Evolutionary conservation across 2,113 vertebrate species (phyloP).

Genomic region (Mormoops blainvillei): DNA sequence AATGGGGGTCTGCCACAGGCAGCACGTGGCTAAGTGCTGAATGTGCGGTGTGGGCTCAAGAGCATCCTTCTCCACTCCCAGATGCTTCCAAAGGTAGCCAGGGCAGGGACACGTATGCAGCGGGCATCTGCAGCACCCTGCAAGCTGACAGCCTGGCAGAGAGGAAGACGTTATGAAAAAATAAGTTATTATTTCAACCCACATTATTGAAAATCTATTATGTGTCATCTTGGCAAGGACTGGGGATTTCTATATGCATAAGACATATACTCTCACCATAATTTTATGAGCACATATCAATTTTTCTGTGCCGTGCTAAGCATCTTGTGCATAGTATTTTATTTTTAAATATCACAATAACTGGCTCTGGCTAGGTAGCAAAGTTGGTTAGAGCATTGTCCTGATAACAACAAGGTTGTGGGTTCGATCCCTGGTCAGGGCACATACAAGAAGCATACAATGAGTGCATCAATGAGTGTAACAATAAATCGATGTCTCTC

Average conservation of each 20-base stretch:
- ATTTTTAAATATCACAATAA: not conserved
- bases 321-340: not conserved
- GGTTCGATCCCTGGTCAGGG: too few relatives aligned
- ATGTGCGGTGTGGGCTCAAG: not conserved
- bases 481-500: too few relatives aligned
- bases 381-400: not conserved
- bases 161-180: not conserved
- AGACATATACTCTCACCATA: not conserved
- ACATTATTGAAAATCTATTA: not conserved
- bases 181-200: not conserved
- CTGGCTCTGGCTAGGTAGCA: not conserved
- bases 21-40: not conserved
- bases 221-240: not conserved
- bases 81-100: not conserved
- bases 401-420: too few relatives aligned
- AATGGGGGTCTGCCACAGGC: not conserved
- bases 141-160: not conserved
- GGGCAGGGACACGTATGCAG: accelerated
- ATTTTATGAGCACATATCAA: not conserved
- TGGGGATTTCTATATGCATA: not conserved
- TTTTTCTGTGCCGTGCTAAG: not conserved
- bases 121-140: not conserved
- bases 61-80: not conserved
- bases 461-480: too few relatives aligned
- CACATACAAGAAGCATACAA: too few relatives aligned